These are phyloP conservation scores for Odontophorus gujanensis DNA, from an alignment of 2,113 vertebrate species.

Conservation along the genomic window DNA sequence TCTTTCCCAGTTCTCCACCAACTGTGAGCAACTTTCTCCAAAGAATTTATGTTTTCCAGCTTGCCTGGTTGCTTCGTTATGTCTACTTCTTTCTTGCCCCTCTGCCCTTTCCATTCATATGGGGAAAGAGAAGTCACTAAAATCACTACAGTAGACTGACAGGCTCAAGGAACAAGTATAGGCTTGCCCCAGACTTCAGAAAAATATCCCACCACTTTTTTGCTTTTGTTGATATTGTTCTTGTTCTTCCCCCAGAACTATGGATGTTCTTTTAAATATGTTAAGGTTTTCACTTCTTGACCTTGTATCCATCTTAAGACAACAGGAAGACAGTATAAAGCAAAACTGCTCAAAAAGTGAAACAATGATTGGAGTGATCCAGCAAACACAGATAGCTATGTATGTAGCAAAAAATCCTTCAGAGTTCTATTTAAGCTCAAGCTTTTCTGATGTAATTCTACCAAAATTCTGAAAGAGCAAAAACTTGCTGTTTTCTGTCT, in stretches of 20 bases:
- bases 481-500: neutral
- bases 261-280: neutral
- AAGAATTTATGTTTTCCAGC: neutral
- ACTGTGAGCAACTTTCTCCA: neutral
- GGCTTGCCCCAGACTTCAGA: neutral
- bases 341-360: neutral
- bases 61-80: neutral
- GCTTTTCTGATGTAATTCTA: neutral
- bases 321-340: neutral
- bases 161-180: neutral
- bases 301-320: neutral
- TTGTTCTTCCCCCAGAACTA: neutral
- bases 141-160: neutral
- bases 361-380: neutral
- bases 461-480: neutral
- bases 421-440: neutral
- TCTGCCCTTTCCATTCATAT: neutral
- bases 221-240: neutral
- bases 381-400: neutral
- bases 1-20: neutral
- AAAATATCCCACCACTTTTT: neutral
- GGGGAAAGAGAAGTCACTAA: neutral
- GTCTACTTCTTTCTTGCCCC: neutral
- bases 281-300: neutral
- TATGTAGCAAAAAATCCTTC: neutral